Percentiles rank a stretch among this genome's conserved stretches.
Evolutionary conservation across 2,888 invertebrate genomes (phyloP).

Genomic region (Microctonus aethiopoides): DNA sequence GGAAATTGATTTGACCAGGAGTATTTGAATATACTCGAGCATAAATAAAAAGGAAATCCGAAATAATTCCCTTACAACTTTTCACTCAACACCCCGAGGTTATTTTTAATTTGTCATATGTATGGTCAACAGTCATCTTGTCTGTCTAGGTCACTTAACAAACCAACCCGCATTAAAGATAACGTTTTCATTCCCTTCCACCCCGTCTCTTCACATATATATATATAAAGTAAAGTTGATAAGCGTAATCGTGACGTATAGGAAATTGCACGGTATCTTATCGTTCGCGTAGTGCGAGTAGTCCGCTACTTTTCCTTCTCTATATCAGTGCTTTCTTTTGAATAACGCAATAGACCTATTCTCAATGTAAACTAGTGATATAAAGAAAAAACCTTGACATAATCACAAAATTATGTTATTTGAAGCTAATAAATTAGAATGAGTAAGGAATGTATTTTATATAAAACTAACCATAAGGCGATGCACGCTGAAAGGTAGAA

Average conservation of each 20-base stretch:
- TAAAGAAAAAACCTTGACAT: not conserved
- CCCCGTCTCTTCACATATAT: no score
- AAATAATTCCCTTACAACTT: not conserved
- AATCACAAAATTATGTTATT: not conserved
- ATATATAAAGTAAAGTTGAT: slow-evolving; percentile 30
- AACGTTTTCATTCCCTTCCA: slow-evolving; percentile 8
- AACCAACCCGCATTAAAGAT: slow-evolving; percentile 29
- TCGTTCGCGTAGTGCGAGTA: slow-evolving; percentile 40
- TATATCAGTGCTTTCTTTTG: slow-evolving; percentile 33
- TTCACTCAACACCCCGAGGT: not conserved
- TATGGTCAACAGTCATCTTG: not conserved
- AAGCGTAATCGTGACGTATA: slow-evolving; percentile 42
- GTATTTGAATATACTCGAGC: no score
- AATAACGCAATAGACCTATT: slow-evolving; percentile 6
- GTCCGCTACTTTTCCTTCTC: slow-evolving; percentile 42
- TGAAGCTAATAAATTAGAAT: not conserved
- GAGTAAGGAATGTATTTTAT: not conserved
- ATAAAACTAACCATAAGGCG: slow-evolving; percentile 77
- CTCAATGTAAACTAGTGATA: not conserved
- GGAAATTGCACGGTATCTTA: slow-evolving; percentile 47
- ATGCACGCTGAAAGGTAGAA: slow-evolving; percentile 81
- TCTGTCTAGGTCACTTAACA: slow-evolving; percentile 1
- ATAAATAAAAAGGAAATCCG: no score
- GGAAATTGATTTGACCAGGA: no score
- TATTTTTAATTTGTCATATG: not conserved